These are phyloP conservation scores for Galleria mellonella DNA, from an alignment of 1,140 invertebrate species.

Conservation along the genomic window DNA sequence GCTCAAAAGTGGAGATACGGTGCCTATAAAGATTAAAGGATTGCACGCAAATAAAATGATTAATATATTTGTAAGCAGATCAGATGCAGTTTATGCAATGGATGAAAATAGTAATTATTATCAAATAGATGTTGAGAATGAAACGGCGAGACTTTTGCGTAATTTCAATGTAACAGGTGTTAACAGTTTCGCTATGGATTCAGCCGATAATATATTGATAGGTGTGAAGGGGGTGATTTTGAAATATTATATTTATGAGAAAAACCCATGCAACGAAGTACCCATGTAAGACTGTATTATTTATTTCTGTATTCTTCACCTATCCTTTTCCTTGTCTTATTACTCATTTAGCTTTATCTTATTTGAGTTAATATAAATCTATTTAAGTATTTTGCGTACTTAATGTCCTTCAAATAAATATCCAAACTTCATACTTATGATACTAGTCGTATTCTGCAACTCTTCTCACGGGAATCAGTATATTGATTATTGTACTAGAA, in stretches of 20 bases:
- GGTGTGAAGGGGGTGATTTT: slow-evolving; percentile 48
- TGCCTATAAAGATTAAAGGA: slow-evolving; percentile 58
- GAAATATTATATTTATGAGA: slow-evolving; percentile 48
- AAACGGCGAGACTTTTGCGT: slow-evolving; percentile 39
- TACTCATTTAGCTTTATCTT: too few relatives aligned
- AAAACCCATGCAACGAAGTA: slow-evolving; percentile 34
- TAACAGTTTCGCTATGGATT: slow-evolving; percentile 57
- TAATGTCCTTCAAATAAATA: too few relatives aligned
- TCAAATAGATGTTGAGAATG: slow-evolving; percentile 38
- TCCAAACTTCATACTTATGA: too few relatives aligned
- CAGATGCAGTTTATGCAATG: slow-evolving; percentile 54
- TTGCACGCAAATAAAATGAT: slow-evolving; percentile 52
- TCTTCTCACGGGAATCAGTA: too few relatives aligned
- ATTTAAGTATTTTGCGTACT: too few relatives aligned
- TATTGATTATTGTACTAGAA: too few relatives aligned
- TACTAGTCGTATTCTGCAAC: too few relatives aligned
- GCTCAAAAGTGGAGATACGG: slow-evolving; percentile 31
- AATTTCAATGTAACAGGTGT: slow-evolving; percentile 48
- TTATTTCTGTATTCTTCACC: too few relatives aligned
- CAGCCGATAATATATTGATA: slow-evolving; percentile 53
- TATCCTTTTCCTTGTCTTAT: too few relatives aligned
- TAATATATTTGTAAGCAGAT: slow-evolving; percentile 48
- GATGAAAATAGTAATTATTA: slow-evolving; percentile 59
- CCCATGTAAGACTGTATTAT: too few relatives aligned
- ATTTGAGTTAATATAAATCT: too few relatives aligned